Conservation (phyloP, 2,888 invertebrate genomes). For the Napeogenes sylphis region DNA sequence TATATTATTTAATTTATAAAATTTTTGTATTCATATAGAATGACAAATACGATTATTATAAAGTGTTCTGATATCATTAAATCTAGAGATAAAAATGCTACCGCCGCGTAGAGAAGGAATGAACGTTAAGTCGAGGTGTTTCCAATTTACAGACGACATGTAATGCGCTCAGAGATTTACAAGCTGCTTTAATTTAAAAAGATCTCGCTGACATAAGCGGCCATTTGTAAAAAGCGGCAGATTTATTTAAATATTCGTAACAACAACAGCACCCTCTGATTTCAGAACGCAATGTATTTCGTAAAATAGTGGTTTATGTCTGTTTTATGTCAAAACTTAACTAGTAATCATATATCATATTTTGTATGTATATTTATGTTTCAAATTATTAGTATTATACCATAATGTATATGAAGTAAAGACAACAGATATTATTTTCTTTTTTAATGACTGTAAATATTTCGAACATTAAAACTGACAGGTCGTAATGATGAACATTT, state of each 20-base stretch:
- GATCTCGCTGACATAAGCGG: conserved; percentile 57
- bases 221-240: conserved; percentile 51
- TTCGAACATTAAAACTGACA: not conserved
- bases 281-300: not conserved
- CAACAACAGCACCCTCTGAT: not conserved
- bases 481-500: not conserved
- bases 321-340: no score
- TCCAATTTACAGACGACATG: conserved; percentile 61
- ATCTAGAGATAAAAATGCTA: conserved; percentile 13
- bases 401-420: no score
- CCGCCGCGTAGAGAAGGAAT: conserved; percentile 15
- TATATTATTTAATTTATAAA: no score
- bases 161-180: conserved; percentile 65
- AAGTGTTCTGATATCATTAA: conserved; percentile 6
- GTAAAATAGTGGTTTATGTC: no score
- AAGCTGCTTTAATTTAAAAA: conserved; percentile 67
- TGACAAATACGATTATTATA: no score
- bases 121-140: conserved; percentile 56
- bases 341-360: no score
- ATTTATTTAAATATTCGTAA: conserved; percentile 1
- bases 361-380: no score
- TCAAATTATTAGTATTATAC: no score
- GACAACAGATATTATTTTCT: no score
- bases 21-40: no score
- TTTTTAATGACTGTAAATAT: not conserved